These are phyloP conservation scores for Motacilla tschutschensis DNA, from an alignment of 2,113 vertebrate genomes.

Conservation along the genomic window DNA sequence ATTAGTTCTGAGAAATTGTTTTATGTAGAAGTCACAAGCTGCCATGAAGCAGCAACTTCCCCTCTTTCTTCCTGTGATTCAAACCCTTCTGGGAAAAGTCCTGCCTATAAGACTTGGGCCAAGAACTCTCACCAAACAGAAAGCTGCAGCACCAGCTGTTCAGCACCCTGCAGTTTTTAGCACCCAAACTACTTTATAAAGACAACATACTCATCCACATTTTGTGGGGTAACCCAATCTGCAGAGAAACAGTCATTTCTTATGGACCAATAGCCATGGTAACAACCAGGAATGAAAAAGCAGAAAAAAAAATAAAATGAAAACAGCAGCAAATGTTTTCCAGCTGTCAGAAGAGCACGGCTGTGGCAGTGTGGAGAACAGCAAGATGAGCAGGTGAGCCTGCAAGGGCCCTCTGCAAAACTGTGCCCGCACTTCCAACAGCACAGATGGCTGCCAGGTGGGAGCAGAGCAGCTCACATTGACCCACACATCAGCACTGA, in stretches of 20 bases:
- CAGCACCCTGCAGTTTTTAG: not conserved
- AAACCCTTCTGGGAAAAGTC: not conserved
- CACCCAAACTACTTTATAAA: not conserved
- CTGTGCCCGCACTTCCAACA: not conserved
- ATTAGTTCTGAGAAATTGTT: slow-evolving; percentile 42
- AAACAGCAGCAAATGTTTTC: not conserved
- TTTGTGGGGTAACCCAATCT: not conserved
- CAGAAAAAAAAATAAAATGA: not conserved
- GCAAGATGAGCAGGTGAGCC: not conserved
- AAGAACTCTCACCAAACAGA: not conserved
- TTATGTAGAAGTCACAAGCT: slow-evolving; percentile 1
- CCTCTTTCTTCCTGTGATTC: not conserved
- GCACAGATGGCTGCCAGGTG: rapidly evolving
- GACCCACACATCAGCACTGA: not conserved
- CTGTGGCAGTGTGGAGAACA: rapidly evolving
- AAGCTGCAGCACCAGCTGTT: not conserved
- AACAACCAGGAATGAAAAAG: not conserved
- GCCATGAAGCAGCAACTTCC: not conserved
- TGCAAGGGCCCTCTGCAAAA: not conserved
- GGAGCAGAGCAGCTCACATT: not conserved
- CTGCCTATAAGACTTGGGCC: not conserved
- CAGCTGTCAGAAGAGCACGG: not conserved
- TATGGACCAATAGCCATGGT: not conserved
- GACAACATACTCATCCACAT: not conserved
- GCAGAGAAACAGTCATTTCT: not conserved